Base-by-base conservation (phyloP, 64 coral and sea anemone genomes). In the Montipora efflorescens region DNA sequence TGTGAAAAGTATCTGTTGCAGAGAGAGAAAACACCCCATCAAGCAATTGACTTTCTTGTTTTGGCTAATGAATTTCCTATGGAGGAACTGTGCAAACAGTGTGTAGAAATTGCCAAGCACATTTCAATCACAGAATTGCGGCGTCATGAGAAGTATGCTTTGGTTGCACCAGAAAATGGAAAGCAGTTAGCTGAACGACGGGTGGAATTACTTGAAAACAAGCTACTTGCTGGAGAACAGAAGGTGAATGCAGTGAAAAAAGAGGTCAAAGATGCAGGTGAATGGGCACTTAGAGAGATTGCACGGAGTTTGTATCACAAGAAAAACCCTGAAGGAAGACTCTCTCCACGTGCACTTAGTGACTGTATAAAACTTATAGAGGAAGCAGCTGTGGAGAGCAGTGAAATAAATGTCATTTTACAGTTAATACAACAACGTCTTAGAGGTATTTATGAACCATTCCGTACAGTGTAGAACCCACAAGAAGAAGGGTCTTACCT, bases 61-160 rank as follows among this genome's bases (percentile, higher is more conserved):
- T 59, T 88, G 18, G 91, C 95, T 6, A 81, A 96, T 79, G 51
- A 74, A 9, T 96, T 74, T 51, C 78, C 59, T 21, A 78, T 96
- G 95, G 68, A 85, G 14, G 81, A 85, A 3, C 81, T 96, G 0
- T 46, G 80, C 22, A 68, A 55, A n/a, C 95, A 96, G 82, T 93
- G 91, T 86, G 77, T 96, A 47, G 95, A 96, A 76, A 90, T 79
- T 64, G 95, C 87, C 2, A 96, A 96, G 73, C 84, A 93, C 62
- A 93, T 93, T 13, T 93, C 92, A n/a, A 85, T 93, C 66, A 11
- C 71, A 45, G 92, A 93, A 52, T 59, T 93, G 6, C 69, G 92
- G 18, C 85, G 87, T 20, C 92, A 93, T 79, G 92, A 93, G 59
- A 93, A 93, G 46, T 93, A 93, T 72, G 48, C 76, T 10, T 51